Conservation (phyloP, 1,140 invertebrate species). For the Diorhabda carinulata region DNA sequence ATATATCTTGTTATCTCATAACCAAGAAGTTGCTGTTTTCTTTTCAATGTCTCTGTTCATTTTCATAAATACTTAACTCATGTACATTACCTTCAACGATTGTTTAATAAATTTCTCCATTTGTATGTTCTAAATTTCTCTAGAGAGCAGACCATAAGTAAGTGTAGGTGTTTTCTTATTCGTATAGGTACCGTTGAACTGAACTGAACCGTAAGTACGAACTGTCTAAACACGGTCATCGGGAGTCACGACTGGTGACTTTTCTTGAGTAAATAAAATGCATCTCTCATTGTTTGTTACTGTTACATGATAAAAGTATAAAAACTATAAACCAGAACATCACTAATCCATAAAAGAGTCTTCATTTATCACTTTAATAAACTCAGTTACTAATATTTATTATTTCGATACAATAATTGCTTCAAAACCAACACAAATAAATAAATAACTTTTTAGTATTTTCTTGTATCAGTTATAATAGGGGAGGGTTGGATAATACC, state of each 20-base stretch:
- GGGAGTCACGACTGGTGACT: neutral
- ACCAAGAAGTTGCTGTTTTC: neutral
- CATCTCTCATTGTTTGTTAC: neutral
- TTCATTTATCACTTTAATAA: too few species aligned
- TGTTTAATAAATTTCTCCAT: neutral
- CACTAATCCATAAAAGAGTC: neutral
- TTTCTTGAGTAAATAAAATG: neutral
- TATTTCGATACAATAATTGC: too few species aligned
- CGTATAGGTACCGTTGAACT: neutral
- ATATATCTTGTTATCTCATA: neutral
- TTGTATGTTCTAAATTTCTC: constrained; percentile 1
- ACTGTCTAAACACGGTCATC: neutral
- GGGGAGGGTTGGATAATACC: too few species aligned
- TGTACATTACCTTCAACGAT: too few species aligned
- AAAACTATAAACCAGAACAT: neutral
- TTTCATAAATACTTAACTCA: neutral
- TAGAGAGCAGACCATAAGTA: neutral
- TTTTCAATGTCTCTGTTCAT: neutral
- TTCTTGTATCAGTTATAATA: too few species aligned
- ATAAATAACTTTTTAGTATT: too few species aligned
- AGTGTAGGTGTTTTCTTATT: constrained; percentile 1
- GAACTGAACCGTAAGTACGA: neutral
- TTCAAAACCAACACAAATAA: too few species aligned
- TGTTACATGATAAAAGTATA: neutral
- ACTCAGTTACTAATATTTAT: too few species aligned